Evolutionary conservation across 1,140 invertebrate species (phyloP).

Genomic region (Lerema accius): DNA sequence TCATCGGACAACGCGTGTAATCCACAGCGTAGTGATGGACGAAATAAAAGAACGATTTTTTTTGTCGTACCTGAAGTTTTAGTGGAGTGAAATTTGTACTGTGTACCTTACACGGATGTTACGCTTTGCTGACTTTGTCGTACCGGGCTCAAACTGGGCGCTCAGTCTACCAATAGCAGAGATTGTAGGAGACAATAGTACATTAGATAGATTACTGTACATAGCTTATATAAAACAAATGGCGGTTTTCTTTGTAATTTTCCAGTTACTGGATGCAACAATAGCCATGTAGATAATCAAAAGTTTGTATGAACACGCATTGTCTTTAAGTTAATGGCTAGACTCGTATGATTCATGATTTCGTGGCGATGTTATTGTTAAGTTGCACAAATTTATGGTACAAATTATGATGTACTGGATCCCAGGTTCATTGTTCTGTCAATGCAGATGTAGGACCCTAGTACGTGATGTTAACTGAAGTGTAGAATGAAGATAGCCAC

Average conservation of each 20-base stretch:
- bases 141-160: slow-evolving; percentile 42
- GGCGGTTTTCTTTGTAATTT: slow-evolving; percentile 69
- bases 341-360: slow-evolving; percentile 20
- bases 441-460: neutral
- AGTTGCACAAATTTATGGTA: slow-evolving; percentile 1
- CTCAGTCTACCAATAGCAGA: slow-evolving; percentile 51
- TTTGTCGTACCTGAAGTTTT: slow-evolving; percentile 35
- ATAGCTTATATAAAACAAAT: slow-evolving; percentile 49
- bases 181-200: slow-evolving; percentile 53
- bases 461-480: neutral
- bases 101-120: slow-evolving; percentile 49
- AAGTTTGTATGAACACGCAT: slow-evolving; percentile 59
- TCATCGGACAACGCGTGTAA: slow-evolving; percentile 35
- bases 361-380: neutral
- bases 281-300: slow-evolving; percentile 63
- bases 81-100: slow-evolving; percentile 37
- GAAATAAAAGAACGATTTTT: slow-evolving; percentile 4
- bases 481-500: neutral
- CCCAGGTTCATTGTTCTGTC: slow-evolving; percentile 10
- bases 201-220: no score
- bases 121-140: slow-evolving; percentile 61
- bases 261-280: slow-evolving; percentile 67
- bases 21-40: slow-evolving; percentile 37
- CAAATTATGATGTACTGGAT: slow-evolving; percentile 5
- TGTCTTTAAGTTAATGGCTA: slow-evolving; percentile 49